Base-by-base conservation (phyloP, 2,888 invertebrate species). In the Drosophila niveifrons region DNA sequence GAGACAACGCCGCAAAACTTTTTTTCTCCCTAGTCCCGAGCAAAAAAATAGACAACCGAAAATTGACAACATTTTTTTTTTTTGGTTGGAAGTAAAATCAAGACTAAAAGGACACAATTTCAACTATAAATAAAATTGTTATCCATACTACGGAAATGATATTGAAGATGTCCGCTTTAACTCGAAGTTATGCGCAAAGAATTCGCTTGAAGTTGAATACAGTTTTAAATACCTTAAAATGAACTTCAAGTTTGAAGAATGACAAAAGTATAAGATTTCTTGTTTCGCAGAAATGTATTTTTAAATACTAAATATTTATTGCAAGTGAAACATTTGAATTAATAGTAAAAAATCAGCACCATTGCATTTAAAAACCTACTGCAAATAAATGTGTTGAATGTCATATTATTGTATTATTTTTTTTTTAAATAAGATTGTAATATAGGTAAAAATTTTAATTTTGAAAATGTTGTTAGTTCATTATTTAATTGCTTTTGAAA, bases 1-100 rank as follows among this genome's bases (percentile, higher is more conserved):
- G 78, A 74, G 70, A 78, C 75, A 76, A 70, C 70, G 75, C 75
- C 70, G 66, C 78, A 76, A 76, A 76, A 76, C 75, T 76, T 76
- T 78, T 75, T 70, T 75, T 63, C 58, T 62, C 43, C 53, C 68
- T 55, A 23, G 6, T 41, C 18, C 31, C 9, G 18, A 71, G 55
- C 6, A 6, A 28, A 15, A 56, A 15, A 56, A 51, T 18, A 11
- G 28, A 31, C 15, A 47, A 47, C 34, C 48, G 17, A 62, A 75
- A 81, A 78, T 78, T 69, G 64, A 79, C 79, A 75, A 81, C 59
- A 75, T 75, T 36, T 78, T 75, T 53, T 63, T 73, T 55, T 15
- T 71, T 55, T 53, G 68, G 39, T 52, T 43, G 15, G 52, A 57
- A 73, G 63, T 65, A 41, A 67, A 78, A 78, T 69, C 61, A 39